Evolutionary conservation across 2,888 invertebrate genomes (phyloP), one percentile per base, ranked within the genome.

Genomic region (Octodonta nipae): DNA sequence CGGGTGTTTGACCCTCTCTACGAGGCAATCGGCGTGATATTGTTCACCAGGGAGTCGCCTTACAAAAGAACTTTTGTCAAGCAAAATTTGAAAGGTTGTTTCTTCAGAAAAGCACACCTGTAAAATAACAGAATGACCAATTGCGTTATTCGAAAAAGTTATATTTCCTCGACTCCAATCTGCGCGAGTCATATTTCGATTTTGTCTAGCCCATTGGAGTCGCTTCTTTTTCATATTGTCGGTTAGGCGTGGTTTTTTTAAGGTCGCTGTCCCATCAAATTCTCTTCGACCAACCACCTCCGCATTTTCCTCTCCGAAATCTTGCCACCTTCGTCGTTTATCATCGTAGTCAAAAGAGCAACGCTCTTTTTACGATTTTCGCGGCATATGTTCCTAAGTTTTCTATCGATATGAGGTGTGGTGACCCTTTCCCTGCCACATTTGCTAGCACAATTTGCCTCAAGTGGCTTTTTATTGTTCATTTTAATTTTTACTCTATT

Each of bases 1-100:
- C n/a, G n/a, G n/a, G n/a, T n/a, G n/a, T n/a, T 39, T 42, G 22
- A 38, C 29, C 11, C 26, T 34, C 29, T 30, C 30, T 12, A 6
- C 20, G 20, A 30, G 6, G 30, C 17, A 30, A 12, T 30, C 17
- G 16, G 20, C 10, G 11, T 30, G 30, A 6, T 12, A 30, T 20
- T 17, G 30, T 20, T 30, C 4, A 6, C 27, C 27, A 13, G 27
- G 27, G n/a, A 12, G 13, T 6, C 27, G 27, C 13, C 13, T 12
- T 8, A 27, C 16, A 16, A 29, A 29, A n/a, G 29, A n/a, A n/a
- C n/a, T n/a, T n/a, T n/a, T n/a, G n/a, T n/a, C n/a, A n/a, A n/a
- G n/a, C n/a, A n/a, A n/a, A 30, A 30, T 30, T 12, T 30, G 12
- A 11, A 30, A 30, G 7, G 30, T 30, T 17, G 30, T 17, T 30